phyloP scores from a whole-genome alignment of 2,113 vertebrate genomes.

The Oncorhynchus keta region DNA sequence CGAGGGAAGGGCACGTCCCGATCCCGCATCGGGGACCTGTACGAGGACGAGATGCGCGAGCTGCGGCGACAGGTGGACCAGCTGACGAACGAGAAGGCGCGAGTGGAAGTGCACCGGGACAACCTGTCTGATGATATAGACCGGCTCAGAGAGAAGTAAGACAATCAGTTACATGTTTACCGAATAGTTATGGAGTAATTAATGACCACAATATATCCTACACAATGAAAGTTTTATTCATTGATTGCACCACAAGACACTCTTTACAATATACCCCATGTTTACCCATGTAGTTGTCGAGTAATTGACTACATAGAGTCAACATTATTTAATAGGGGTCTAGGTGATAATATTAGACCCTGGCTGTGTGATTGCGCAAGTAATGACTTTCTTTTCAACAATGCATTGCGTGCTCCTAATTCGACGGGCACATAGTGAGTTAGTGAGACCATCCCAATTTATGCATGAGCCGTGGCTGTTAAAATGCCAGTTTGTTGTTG shows the following conservation, averaged over 20 bases:
- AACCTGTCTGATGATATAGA: conserved; percentile 88
- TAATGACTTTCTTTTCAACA: too few species aligned
- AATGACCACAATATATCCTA: not conserved
- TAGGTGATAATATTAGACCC: too few species aligned
- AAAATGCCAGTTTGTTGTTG: too few species aligned
- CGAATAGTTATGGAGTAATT: not conserved
- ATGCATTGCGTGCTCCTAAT: too few species aligned
- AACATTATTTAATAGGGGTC: too few species aligned
- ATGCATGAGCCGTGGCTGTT: too few species aligned
- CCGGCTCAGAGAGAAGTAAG: conserved; percentile 88
- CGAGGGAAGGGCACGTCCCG: conserved; percentile 89
- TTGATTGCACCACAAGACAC: not conserved
- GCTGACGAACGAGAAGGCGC: conserved; percentile 89
- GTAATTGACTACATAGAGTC: too few species aligned
- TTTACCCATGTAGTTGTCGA: too few species aligned
- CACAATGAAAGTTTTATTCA: not conserved
- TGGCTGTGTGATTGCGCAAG: too few species aligned
- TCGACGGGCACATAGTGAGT: too few species aligned
- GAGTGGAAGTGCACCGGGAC: conserved; percentile 89
- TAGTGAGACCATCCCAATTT: too few species aligned
- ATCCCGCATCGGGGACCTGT: conserved; percentile 87
- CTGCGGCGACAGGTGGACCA: conserved; percentile 90
- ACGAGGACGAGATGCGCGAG: conserved; percentile 93
- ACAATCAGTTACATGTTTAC: not conserved
- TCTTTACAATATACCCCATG: too few species aligned